Evolutionary conservation across 2,113 vertebrate species (phyloP).

Genomic region (Canis aureus): DNA sequence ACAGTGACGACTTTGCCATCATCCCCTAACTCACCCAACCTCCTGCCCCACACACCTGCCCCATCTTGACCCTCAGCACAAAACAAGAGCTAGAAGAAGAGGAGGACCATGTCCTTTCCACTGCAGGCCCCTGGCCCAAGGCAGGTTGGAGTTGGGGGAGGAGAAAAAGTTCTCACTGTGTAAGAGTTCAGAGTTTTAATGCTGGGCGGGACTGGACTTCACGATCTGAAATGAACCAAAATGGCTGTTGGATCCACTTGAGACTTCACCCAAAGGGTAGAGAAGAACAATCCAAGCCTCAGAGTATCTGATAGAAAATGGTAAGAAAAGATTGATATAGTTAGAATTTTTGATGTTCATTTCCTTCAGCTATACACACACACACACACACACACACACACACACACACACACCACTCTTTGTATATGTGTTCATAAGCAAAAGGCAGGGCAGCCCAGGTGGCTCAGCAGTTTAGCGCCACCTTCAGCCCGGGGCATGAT

Average conservation of each 20-base stretch:
- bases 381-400: background rate
- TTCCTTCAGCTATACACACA: background rate
- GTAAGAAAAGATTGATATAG: background rate
- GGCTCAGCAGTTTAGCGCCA: too few species aligned
- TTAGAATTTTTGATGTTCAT: conserved; percentile 15
- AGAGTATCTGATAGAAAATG: background rate
- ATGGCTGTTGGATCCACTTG: background rate
- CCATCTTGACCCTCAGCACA: background rate
- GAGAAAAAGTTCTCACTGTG: background rate
- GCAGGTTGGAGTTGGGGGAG: background rate
- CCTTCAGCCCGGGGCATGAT: too few species aligned
- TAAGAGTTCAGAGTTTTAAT: background rate
- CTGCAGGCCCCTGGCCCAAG: background rate
- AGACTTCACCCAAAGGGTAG: background rate
- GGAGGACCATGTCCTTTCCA: background rate
- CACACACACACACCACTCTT: background rate
- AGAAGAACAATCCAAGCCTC: background rate
- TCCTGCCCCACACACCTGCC: too few species aligned
- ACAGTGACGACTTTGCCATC: background rate
- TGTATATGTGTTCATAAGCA: background rate
- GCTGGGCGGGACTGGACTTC: background rate
- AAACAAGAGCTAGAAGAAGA: background rate
- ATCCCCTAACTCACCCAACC: background rate
- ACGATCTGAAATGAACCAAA: background rate
- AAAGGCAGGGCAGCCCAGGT: background rate